These are phyloP conservation scores for Centropus unirufus DNA, from an alignment of 2,113 vertebrate species.

Conservation along the genomic window DNA sequence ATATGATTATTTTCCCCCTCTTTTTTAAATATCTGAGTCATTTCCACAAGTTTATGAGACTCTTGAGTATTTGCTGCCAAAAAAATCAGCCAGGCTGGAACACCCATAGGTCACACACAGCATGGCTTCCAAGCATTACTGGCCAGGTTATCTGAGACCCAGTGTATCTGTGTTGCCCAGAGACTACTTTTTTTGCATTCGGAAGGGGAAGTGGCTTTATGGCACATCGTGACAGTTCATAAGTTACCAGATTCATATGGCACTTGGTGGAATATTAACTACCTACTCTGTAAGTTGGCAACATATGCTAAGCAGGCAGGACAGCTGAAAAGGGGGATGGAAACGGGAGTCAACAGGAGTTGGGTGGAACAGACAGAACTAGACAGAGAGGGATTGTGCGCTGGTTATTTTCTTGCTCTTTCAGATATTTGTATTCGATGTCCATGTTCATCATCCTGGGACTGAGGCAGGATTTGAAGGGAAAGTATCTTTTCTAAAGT, in stretches of 20 bases:
- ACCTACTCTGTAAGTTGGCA: neutral
- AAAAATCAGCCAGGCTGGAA: neutral
- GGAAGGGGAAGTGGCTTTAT: neutral
- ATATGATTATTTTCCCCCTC: neutral
- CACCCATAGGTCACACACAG: conserved; percentile 1
- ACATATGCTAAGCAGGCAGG: neutral
- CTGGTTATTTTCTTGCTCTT: conserved; percentile 44
- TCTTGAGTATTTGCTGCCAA: conserved; percentile 31
- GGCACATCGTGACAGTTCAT: neutral
- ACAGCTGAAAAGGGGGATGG: neutral
- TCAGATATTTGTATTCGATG: conserved; percentile 11
- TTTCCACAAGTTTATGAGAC: conserved; percentile 54
- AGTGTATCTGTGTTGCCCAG: neutral
- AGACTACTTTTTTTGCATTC: neutral
- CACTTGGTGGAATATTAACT: neutral
- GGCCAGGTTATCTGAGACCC: neutral
- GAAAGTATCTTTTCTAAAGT: neutral
- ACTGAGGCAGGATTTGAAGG: neutral
- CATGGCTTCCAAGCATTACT: neutral
- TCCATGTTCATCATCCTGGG: neutral
- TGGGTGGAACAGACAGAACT: neutral
- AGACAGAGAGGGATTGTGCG: conserved; percentile 12
- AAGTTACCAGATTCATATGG: neutral
- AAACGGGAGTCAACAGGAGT: neutral
- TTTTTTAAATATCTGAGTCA: conserved; percentile 53